Evolutionary conservation across 2,888 invertebrate species (phyloP).

Genomic region (Brachypterus glaber): DNA sequence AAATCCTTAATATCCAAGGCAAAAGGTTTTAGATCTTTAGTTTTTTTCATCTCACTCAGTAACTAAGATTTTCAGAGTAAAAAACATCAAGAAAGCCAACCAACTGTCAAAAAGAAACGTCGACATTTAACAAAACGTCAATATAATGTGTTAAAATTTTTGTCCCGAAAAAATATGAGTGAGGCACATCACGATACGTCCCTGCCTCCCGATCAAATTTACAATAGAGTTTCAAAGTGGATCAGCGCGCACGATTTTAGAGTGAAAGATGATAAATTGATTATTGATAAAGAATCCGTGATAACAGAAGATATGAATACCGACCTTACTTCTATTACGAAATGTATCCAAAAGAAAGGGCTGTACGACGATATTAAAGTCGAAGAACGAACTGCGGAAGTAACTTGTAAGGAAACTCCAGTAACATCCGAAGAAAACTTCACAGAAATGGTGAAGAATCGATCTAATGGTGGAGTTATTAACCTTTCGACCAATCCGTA

Average conservation of each 20-base stretch:
- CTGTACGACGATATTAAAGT: conserved; percentile 23
- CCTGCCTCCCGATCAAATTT: conserved; percentile 22
- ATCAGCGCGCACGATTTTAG: conserved; percentile 34
- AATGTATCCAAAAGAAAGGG: conserved; percentile 19
- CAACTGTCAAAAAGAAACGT: no score
- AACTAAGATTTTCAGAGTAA: no score
- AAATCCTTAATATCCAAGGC: no score
- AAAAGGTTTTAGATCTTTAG: no score
- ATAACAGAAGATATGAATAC: conserved; percentile 25
- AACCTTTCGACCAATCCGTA: conserved; percentile 25
- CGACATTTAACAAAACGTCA: no score
- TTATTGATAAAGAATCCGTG: conserved; percentile 23
- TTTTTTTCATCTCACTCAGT: no score
- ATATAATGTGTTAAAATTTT: conserved; percentile 22
- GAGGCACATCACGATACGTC: conserved; percentile 7
- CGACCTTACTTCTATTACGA: conserved; percentile 34
- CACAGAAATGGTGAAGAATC: conserved; percentile 17
- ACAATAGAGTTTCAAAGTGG: conserved; percentile 34
- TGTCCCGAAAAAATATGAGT: conserved; percentile 21
- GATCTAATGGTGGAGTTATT: conserved; percentile 19
- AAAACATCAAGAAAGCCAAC: no score
- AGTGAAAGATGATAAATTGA: conserved; percentile 16
- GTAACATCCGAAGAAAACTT: conserved; percentile 21
- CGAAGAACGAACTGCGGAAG: conserved; percentile 25
- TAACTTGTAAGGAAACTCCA: conserved; percentile 17